Evolutionary conservation across 2,888 invertebrate genomes (phyloP), one percentile per base, ranked within the genome.

Genomic region (Chloroclystis v-ata): DNA sequence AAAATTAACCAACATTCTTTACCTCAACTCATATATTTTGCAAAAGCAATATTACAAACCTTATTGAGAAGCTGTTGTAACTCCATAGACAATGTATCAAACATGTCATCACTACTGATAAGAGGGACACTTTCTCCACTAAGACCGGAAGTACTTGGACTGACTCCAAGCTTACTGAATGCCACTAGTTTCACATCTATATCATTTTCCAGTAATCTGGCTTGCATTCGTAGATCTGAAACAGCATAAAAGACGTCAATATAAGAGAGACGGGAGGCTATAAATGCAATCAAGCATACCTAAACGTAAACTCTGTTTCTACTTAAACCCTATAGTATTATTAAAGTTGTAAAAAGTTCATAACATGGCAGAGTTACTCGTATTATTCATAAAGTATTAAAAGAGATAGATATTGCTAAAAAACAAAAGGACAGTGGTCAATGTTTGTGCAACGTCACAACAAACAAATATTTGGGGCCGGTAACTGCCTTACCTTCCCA

Each of bases 111-210:
- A 42, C 92, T 92, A 57, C 95, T 94, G 25, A 97, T 89, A n/a
- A 97, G 89, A 0, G 97, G 97, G 35, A 93, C 92, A 59, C 93
- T 92, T 70, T 97, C 97, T 12, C 91, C 89, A 65, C 85, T 91
- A 37, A 90, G 86, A 1, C 79, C 78, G 0, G 84, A 72, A 0
- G 88, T 75, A 1, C 83, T 80, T 3, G 90, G 82, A 56, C 92
- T 92, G 41, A 95, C 93, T 12, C 97, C 97, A 28, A 98, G 89
- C 88, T 99, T 99, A 77, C 97, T 98, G 73, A 97, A 97, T 4
- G 96, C 95, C 1, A 98, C 97, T 55, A 99, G 87, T 79, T 99
- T 99, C 8, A 96, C 89, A 78, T 99, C 99, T 61, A 99, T 96
- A 75, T 98, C 98, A 89, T 98, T 98, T 82, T 99, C 99, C 41